Percentiles rank a stretch among this genome's conserved stretches.
Evolutionary conservation across 2,888 invertebrate genomes (phyloP).

Genomic region (Drosophila sordidula): DNA sequence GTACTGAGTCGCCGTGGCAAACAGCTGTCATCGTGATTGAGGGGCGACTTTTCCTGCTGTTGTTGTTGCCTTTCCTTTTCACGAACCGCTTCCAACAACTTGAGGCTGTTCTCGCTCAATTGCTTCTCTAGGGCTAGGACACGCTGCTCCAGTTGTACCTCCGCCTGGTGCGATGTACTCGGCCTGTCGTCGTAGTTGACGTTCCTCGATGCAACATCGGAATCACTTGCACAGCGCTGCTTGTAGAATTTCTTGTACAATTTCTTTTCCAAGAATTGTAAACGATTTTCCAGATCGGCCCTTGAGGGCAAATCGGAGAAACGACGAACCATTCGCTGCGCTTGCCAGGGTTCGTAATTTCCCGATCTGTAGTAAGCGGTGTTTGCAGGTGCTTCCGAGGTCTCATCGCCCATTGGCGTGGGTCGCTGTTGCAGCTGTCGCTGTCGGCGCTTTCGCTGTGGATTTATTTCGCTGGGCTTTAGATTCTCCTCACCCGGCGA

Average conservation of each 20-base stretch:
- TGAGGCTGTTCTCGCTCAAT: slow-evolving; percentile 78
- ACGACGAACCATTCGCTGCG: slow-evolving; percentile 82
- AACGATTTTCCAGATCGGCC: slow-evolving; percentile 83
- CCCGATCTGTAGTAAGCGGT: slow-evolving; percentile 82
- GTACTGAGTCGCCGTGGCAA: slow-evolving; percentile 49
- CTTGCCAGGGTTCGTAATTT: slow-evolving; percentile 77
- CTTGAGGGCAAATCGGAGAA: slow-evolving; percentile 83
- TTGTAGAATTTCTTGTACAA: slow-evolving; percentile 81
- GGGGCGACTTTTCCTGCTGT: background rate
- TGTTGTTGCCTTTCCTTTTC: slow-evolving; percentile 37
- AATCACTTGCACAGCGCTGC: slow-evolving; percentile 85
- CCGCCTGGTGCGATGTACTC: slow-evolving; percentile 66
- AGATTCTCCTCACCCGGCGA: slow-evolving; percentile 69
- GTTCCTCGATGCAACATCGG: slow-evolving; percentile 82
- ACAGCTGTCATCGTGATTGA: slow-evolving; percentile 28
- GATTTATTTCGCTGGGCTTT: slow-evolving; percentile 79
- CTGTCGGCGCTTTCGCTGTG: slow-evolving; percentile 53
- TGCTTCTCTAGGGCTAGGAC: slow-evolving; percentile 82
- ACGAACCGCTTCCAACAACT: slow-evolving; percentile 71
- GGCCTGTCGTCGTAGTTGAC: slow-evolving; percentile 54
- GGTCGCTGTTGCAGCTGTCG: slow-evolving; percentile 55
- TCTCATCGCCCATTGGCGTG: slow-evolving; percentile 79
- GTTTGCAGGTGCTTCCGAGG: slow-evolving; percentile 84
- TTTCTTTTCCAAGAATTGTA: slow-evolving; percentile 82
- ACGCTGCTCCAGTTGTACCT: slow-evolving; percentile 73